Base-by-base conservation (phyloP, 2,888 invertebrate species). In the Synanthedon andrenaeformis region DNA sequence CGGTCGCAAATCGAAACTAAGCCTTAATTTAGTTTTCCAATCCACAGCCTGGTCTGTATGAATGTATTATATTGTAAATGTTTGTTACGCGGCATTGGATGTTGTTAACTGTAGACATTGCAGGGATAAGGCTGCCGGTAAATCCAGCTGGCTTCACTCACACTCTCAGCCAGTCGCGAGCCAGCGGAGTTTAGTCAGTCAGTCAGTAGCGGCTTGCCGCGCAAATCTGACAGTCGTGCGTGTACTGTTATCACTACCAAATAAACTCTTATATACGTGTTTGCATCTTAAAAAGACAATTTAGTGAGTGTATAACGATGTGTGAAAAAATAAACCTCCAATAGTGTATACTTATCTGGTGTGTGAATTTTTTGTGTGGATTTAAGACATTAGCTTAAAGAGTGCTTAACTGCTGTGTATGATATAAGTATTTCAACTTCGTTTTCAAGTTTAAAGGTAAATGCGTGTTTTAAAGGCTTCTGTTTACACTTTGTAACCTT, bases 141-240 rank as follows among this genome's bases (percentile, higher is more conserved):
- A 35, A 35, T 10, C 35, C 35, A 10, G 35, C 10, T 23, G 23
- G 23, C 4, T 23, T 35, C 35, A 2, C 35, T 35, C 35, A 8
- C 35, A 8, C 35, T 35, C 35, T 35, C 23, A 23, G 23, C 4
- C 23, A 23, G 23, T 23, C 23, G 23, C 23, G 23, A 23, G 23
- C 23, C 23, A 23, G 23, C 23, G 23, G 23, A 1, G 23, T 23
- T 19, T 19, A 19, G 19, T 19, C 3, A 19, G 19, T 3, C 19
- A 19, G 19, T 19, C 19, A 81, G 82, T 82, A 69, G 78, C 72
- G 70, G 69, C 70, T 79, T 77, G 74, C 77, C 79, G 78, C 79
- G 75, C 72, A 66, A 62, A 59, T 56, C 56, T 56, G 19, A n/a
- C 60, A 63, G 68, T 64, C 70, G 79, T 65, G 59, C 35, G 35